Base-by-base conservation (phyloP, 2,113 vertebrate genomes). In the Elachura formosa region DNA sequence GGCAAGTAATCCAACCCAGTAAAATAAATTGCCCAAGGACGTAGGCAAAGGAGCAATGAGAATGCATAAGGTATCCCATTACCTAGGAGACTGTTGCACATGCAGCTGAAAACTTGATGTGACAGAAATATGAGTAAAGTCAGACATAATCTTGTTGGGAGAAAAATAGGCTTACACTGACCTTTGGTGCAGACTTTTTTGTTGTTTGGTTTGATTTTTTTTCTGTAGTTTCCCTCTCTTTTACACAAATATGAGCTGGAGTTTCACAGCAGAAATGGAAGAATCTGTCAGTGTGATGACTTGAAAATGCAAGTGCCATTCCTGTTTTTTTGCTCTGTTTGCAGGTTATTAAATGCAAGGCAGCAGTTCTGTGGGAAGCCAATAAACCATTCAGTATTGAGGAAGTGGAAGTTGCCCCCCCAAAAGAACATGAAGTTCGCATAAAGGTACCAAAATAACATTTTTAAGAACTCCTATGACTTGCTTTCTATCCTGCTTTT, bases 271-370 rank as follows among this genome's bases (percentile, higher is more conserved):
- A 68, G 48, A 87, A 68, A 24, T 13, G 0, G 22, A 68, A 40
- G 56, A 51, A 34, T 59, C 38, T 34, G 7, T 48, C 43, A 61
- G 12, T 26, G 29, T 28, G 18, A 11, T 36, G 45, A 59, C 31
- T 67, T 59, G 28, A 36, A 89, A 72, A 56, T 41, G 7, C 24
- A 68, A 76, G 14, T 55, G 34, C 18, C 28, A 15, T 66, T 84
- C 19, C 41, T 5, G 1, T 64, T 85, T 63, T 38, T 81, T 62
- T 94, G 21, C 59, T 93, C 29, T 77, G 52, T 68, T 93, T 86
- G 67, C 89, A 99, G 98, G 98, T 99, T 71, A 99, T 99, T 94
- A 99, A 98, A 86, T 99, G 98, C 91, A 98, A 97, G 94, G 98
- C 98, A 67, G 98, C 98, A 56, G 97, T 99, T 67, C 89, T 98